Percentiles rank a stretch among this genome's conserved stretches.
Conservation (phyloP, 1,140 invertebrate species). For the Parapsyche elsis region DNA sequence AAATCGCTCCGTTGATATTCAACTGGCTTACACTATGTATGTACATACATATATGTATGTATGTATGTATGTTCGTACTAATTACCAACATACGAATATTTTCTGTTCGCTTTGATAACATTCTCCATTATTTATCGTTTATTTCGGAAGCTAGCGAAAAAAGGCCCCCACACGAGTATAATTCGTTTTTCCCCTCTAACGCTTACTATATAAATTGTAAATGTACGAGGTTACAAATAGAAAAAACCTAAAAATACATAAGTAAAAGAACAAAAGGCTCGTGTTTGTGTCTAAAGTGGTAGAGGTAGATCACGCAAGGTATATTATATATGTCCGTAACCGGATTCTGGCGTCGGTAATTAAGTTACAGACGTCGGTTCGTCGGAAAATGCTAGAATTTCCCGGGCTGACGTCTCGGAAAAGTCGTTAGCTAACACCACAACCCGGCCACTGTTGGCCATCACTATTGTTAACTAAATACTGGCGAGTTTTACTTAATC, state of each 20-base stretch:
- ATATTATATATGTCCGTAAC: constrained; percentile 33
- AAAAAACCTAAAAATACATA: constrained; percentile 1
- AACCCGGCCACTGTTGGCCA: neutral
- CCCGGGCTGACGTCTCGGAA: neutral
- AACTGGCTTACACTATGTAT: too few relatives aligned
- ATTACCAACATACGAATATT: too few relatives aligned
- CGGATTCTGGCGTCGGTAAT: constrained; percentile 27
- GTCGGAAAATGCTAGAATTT: constrained; percentile 30
- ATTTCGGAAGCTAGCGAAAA: too few relatives aligned
- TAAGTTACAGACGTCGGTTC: constrained; percentile 31
- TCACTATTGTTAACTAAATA: too few relatives aligned
- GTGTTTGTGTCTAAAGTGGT: neutral
- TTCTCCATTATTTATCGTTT: too few relatives aligned
- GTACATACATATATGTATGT: too few relatives aligned
- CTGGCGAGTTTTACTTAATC: too few relatives aligned
- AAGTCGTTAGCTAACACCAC: constrained; percentile 17
- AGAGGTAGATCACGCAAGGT: constrained; percentile 1
- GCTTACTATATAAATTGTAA: neutral
- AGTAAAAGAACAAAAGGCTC: neutral
- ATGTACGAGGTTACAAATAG: neutral
- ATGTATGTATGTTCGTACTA: too few relatives aligned
- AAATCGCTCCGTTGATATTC: too few relatives aligned
- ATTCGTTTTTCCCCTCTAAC: constrained; percentile 6
- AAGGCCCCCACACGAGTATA: neutral
- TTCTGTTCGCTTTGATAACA: too few relatives aligned